phyloP scores from a whole-genome alignment of 2,113 vertebrate species.

The Corvus hawaiiensis region DNA sequence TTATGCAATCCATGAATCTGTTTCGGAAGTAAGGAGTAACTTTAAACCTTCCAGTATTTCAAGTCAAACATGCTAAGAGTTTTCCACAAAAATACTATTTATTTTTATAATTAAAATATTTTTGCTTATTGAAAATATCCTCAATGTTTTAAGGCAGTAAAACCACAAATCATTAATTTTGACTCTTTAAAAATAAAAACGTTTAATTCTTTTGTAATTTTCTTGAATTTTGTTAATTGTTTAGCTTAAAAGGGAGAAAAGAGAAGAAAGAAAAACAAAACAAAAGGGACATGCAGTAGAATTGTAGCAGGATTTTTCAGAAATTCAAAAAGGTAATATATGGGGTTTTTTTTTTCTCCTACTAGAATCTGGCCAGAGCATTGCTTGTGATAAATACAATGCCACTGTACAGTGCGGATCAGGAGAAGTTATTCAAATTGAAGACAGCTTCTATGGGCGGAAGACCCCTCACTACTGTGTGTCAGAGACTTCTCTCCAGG shows the following conservation, averaged over 20 bases:
- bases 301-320: not conserved
- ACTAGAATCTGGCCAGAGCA: slow-evolving; percentile 75
- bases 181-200: not conserved
- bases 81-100: not conserved
- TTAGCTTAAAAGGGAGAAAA: not conserved
- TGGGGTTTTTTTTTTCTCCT: not conserved
- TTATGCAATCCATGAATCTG: not conserved
- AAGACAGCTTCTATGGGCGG: slow-evolving; percentile 83
- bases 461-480: slow-evolving; percentile 84
- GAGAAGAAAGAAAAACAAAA: not conserved
- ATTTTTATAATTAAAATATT: not conserved
- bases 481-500: not conserved
- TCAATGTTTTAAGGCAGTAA: not conserved
- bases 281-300: not conserved
- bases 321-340: not conserved
- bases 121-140: not conserved
- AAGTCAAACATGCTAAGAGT: not conserved
- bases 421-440: slow-evolving; percentile 84
- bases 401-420: slow-evolving; percentile 86
- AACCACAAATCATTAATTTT: not conserved
- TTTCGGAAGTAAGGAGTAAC: not conserved
- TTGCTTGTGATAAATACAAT: slow-evolving; percentile 82
- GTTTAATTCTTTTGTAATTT: not conserved
- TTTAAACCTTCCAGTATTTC: not conserved
- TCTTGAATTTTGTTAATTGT: not conserved